A percentile compares a stretch with the other conserved stretches of the same genome.
These are phyloP conservation scores for Esox lucius DNA, from an alignment of 2,797 vertebrate genomes.

Conservation along the genomic window DNA sequence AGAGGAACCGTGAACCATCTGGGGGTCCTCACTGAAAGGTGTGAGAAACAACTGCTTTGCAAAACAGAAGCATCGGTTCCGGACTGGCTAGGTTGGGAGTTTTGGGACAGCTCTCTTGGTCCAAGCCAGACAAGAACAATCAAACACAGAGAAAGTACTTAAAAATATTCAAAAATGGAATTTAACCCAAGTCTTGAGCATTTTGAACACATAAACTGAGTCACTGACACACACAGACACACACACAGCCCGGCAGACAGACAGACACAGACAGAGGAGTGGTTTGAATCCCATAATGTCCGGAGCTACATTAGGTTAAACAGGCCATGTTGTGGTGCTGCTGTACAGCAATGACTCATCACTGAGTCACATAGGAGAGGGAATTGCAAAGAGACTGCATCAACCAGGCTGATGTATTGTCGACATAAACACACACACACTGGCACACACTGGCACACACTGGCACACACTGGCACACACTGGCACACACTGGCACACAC, in stretches of 20 bases:
- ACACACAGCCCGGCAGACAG: slow-evolving; percentile 14
- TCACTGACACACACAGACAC: slow-evolving; percentile 23
- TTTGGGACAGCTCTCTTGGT: no score
- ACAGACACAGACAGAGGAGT: no score
- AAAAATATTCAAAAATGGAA: no score
- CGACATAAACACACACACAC: slow-evolving; percentile 18
- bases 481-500: slow-evolving; percentile 17
- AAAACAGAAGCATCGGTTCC: no score
- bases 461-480: not conserved
- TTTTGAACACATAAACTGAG: slow-evolving; percentile 20
- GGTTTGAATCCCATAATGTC: not conserved
- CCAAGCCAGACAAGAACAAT: not conserved
- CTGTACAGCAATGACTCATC: slow-evolving; percentile 62
- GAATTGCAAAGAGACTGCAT: slow-evolving; percentile 59
- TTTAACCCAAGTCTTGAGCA: not conserved
- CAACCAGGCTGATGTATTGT: slow-evolving; percentile 34
- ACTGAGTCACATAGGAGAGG: slow-evolving; percentile 61
- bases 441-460: not conserved
- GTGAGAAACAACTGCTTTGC: no score
- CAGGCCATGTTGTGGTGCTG: slow-evolving; percentile 39
- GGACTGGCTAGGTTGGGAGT: no score
- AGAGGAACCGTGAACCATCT: no score
- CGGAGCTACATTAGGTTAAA: not conserved
- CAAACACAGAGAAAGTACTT: not conserved
- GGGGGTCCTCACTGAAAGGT: no score